Percentiles rank a stretch among this genome's conserved stretches.
Conservation (phyloP, 2,888 invertebrate species). For the Hypsopygia costalis region DNA sequence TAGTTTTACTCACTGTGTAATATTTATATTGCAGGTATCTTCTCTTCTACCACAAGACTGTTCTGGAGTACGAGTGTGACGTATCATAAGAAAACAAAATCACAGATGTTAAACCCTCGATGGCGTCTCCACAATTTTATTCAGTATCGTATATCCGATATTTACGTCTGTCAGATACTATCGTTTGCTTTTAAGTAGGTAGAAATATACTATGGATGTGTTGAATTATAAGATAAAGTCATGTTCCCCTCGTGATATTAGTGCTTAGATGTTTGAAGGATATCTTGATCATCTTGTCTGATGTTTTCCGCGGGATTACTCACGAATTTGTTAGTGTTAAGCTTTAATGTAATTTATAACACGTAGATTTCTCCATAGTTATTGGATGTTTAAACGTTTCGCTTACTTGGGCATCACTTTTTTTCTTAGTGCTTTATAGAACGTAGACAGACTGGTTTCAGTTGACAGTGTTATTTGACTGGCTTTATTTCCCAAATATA, state of each 20-base stretch:
- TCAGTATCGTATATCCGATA: slow-evolving; percentile 17
- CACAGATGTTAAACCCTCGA: slow-evolving; percentile 1
- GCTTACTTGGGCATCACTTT: no score
- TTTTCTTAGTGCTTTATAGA: no score
- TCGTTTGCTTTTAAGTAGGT: slow-evolving; percentile 20
- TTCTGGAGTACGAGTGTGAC: slow-evolving; percentile 89
- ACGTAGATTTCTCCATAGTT: slow-evolving; percentile 9
- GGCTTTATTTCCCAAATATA: no score
- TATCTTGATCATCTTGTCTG: slow-evolving; percentile 37
- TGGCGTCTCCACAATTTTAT: slow-evolving; percentile 9
- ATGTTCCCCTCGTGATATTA: slow-evolving; percentile 68
- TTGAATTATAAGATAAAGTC: slow-evolving; percentile 37
- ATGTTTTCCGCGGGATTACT: slow-evolving; percentile 50
- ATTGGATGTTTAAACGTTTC: no score
- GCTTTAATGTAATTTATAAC: slow-evolving; percentile 52
- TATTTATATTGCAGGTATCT: slow-evolving; percentile 87
- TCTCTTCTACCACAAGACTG: slow-evolving; percentile 97
- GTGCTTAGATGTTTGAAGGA: slow-evolving; percentile 51
- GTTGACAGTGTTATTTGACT: no score
- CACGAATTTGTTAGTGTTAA: slow-evolving; percentile 68
- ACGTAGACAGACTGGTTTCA: no score
- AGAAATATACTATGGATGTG: slow-evolving; percentile 18
- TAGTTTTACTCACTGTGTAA: slow-evolving; percentile 12
- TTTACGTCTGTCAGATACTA: slow-evolving; percentile 17
- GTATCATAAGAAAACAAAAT: slow-evolving; percentile 24